Conservation (phyloP, 2,113 vertebrate species). For the Nannobrachium achirus region DNA sequence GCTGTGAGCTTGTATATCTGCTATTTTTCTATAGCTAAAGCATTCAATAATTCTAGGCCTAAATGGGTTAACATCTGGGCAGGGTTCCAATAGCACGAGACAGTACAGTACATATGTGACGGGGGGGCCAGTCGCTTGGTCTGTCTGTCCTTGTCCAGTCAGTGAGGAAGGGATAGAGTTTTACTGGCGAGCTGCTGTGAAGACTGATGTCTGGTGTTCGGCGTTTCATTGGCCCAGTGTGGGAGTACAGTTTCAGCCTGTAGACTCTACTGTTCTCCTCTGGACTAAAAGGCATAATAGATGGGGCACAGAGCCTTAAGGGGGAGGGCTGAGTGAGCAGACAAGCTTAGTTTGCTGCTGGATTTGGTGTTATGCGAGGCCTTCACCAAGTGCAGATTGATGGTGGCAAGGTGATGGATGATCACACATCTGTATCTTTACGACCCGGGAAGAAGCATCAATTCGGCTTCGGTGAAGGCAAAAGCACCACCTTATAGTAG, state of each 20-base stretch:
- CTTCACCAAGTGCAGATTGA: slow-evolving; percentile 43
- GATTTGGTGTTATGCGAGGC: slow-evolving; percentile 25
- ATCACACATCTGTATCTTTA: slow-evolving; percentile 34
- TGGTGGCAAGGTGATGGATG: slow-evolving; percentile 23
- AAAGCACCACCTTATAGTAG: slow-evolving; percentile 26
- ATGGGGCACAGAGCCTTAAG: slow-evolving; percentile 25
- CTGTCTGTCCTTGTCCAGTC: slow-evolving; percentile 26
- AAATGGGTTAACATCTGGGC: too few relatives aligned
- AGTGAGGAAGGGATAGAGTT: slow-evolving; percentile 27
- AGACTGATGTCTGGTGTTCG: slow-evolving; percentile 63
- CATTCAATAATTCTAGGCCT: too few relatives aligned
- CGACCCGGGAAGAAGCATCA: slow-evolving; percentile 6
- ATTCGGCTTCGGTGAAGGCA: slow-evolving; percentile 19
- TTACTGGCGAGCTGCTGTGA: slow-evolving; percentile 54
- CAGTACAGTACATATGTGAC: background rate
- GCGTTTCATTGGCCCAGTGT: slow-evolving; percentile 46
- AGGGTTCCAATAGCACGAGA: too few relatives aligned
- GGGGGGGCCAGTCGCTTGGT: background rate
- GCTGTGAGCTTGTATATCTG: too few relatives aligned
- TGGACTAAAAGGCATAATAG: slow-evolving; percentile 39
- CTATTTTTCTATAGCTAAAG: too few relatives aligned
- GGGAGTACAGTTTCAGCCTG: slow-evolving; percentile 47
- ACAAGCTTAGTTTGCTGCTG: slow-evolving; percentile 16
- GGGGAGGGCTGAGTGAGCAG: slow-evolving; percentile 13
- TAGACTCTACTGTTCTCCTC: slow-evolving; percentile 25